Conservation (phyloP, 1,140 invertebrate species). For the Conus ventricosus region DNA sequence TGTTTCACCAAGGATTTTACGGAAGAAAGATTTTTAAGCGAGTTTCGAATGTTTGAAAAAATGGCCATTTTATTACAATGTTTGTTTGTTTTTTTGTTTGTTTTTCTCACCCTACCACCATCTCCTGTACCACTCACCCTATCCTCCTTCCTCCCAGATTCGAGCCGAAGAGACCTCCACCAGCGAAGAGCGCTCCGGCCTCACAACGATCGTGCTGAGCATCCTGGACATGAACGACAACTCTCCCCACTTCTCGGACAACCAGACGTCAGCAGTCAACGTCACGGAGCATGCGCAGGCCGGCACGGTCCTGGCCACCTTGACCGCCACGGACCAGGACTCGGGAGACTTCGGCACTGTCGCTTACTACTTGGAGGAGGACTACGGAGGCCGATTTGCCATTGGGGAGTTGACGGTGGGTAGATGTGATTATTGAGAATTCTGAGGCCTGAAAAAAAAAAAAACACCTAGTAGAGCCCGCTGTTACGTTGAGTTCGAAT, state of each 20-base stretch:
- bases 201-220: constrained; percentile 20
- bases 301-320: constrained; percentile 17
- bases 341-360: constrained; percentile 43
- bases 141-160: constrained; percentile 5
- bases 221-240: constrained; percentile 51
- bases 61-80: too few species aligned
- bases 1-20: too few species aligned
- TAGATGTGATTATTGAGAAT: too few species aligned
- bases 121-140: too few species aligned
- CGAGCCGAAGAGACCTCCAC: constrained; percentile 26
- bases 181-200: background rate
- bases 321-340: constrained; percentile 45
- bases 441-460: too few species aligned
- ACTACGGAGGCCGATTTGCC: background rate
- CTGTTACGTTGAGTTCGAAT: too few species aligned
- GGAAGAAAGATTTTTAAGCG: too few species aligned
- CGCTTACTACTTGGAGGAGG: constrained; percentile 32
- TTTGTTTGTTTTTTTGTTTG: too few species aligned
- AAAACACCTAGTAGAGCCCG: too few species aligned
- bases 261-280: constrained; percentile 2
- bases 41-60: too few species aligned
- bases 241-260: constrained; percentile 35
- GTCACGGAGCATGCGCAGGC: constrained; percentile 30
- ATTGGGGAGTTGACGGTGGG: background rate
- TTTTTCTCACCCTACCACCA: too few species aligned